A percentile compares a stretch with the other conserved stretches of the same genome.
Conservation (phyloP, 1,140 invertebrate genomes). For the Caenorhabditis latens region DNA sequence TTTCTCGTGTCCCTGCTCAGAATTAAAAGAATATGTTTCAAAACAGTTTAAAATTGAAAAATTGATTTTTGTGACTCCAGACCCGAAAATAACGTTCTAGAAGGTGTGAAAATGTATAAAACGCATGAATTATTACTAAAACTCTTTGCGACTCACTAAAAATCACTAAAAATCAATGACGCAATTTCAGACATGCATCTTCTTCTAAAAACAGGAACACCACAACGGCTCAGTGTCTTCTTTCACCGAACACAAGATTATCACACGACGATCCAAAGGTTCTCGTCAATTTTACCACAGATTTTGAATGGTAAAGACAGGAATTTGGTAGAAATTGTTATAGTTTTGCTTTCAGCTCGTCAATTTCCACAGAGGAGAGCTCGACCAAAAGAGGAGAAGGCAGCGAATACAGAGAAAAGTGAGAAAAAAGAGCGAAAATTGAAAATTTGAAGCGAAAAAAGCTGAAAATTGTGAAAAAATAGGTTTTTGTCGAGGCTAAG, state of each 20-base stretch:
- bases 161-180: neutral
- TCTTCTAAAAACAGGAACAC: constrained; percentile 7
- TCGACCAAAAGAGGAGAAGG: neutral
- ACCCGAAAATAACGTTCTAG: too few relatives aligned
- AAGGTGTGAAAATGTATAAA: neutral
- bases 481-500: too few relatives aligned
- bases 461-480: neutral
- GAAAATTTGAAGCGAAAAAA: neutral
- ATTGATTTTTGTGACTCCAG: too few relatives aligned
- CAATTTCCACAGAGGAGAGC: constrained; percentile 18
- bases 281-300: constrained; percentile 13
- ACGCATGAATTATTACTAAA: too few relatives aligned
- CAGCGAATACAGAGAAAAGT: neutral
- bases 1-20: too few relatives aligned
- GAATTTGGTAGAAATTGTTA: neutral
- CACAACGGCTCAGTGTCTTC: neutral
- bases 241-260: neutral
- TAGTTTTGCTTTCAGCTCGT: constrained; percentile 3
- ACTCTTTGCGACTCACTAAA: too few relatives aligned
- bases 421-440: neutral
- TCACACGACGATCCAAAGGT: neutral
- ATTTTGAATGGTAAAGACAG: constrained; percentile 9
- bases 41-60: too few relatives aligned
- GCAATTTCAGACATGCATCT: constrained; percentile 42
- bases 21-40: too few relatives aligned